Base-by-base conservation (phyloP, 2,113 vertebrate genomes). In the Anguilla rostrata region DNA sequence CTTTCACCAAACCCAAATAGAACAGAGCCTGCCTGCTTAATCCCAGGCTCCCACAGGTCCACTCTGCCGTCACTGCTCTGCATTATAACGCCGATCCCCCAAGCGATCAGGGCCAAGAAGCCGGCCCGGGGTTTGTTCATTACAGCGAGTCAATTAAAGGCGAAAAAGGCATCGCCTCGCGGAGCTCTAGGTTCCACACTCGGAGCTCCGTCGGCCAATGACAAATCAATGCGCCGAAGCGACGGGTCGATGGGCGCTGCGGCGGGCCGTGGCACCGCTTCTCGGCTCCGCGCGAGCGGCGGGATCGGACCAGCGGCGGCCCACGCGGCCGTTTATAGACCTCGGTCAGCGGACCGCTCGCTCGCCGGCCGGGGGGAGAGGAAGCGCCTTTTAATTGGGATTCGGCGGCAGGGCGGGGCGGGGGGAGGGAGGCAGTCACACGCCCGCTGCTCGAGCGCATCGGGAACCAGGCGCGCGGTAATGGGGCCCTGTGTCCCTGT, bases 101-200 rank as follows among this genome's bases (percentile, higher is more conserved):
- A 7, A 29, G 5, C n/a, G 53, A 57, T 34, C 29, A 0, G 53
- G 49, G 82, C 49, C 12, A 75, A 84, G 63, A n/a, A 41, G 57
- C 26, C 6, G 22, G 57, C 18, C 39, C 3, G 41, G n/a, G n/a
- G 34, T 85, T 40, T 53, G 66, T 53, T 85, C 71, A 85, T 78
- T 78, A 85, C 22, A 34, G 43, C 66, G 11, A 84, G 83, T 84
- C 60, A 85, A 85, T 79, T 85, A 85, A 39, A 34, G 84, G 71
- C n/a, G 1, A 49, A 71, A 71, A 20, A 49, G 84, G 22, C 39
- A 3, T 20, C 43, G 83, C 60, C 83, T 84, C 15, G 46, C 39
- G 20, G 41, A 75, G 39, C 39, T 84, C 83, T 83, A 34, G 34
- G 82, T 83, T 83, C 57, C 49, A 83, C 82, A 63, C 63, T 60